phyloP scores from a whole-genome alignment of 2,888 invertebrate species.

The Tubiluchus corallicola region DNA sequence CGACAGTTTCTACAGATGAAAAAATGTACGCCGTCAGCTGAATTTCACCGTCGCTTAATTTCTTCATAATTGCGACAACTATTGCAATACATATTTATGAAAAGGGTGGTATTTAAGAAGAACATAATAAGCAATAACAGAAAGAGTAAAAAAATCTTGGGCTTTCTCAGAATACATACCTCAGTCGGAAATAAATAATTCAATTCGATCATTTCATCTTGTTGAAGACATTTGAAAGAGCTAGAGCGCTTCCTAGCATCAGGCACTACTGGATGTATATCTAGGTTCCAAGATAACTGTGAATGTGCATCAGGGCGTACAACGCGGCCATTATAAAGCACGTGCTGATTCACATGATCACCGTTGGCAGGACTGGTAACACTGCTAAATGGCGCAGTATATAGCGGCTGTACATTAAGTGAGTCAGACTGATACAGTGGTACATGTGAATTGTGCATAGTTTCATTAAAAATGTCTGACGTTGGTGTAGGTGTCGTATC shows the following conservation, averaged over 20 bases:
- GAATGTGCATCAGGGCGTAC: not conserved
- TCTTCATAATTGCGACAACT: too few relatives aligned
- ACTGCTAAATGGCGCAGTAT: too few relatives aligned
- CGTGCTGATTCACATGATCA: not conserved
- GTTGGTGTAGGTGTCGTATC: constrained; percentile 87
- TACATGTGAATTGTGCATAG: not conserved
- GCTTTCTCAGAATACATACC: too few relatives aligned
- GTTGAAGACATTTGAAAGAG: not conserved
- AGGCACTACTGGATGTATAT: not conserved
- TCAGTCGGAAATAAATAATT: constrained; percentile 1
- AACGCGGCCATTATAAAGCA: not conserved
- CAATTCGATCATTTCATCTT: constrained; percentile 1
- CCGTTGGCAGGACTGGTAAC: not conserved
- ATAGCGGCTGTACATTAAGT: too few relatives aligned
- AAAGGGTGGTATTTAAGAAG: too few relatives aligned
- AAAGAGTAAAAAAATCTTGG: too few relatives aligned
- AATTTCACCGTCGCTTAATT: too few relatives aligned
- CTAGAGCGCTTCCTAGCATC: not conserved
- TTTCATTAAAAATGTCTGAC: not conserved
- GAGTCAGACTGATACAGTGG: not conserved
- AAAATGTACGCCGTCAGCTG: too few relatives aligned
- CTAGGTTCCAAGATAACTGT: not conserved
- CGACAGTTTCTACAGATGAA: too few relatives aligned
- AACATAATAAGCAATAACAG: too few relatives aligned
- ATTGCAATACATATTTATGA: too few relatives aligned